Evolutionary conservation across 2,888 invertebrate species (phyloP), one percentile per base, ranked within the genome.

Genomic region (Lamellibrachia columna): DNA sequence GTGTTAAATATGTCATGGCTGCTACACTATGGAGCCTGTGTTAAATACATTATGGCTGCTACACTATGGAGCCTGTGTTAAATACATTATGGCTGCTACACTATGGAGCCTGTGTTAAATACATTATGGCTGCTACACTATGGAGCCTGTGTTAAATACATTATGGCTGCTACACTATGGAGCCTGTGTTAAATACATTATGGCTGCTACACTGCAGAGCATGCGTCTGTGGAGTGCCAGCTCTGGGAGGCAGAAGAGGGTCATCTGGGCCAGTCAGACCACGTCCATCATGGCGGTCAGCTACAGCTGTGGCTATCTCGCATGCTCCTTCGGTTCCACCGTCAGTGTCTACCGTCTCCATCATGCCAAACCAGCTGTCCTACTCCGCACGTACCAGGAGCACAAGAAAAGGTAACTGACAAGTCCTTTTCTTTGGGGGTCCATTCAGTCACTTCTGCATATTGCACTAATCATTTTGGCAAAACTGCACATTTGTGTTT

Each of bases 271-370:
- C 9, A 95, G 95, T 92, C 95, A 95, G 91, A 94, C 95, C 2
- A 95, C 95, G 15, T 95, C 95, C 40, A 94, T 96, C 91, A 95
- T 96, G 95, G 93, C 96, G 0, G 95, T 96, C 92, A 96, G 96
- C 92, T 95, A 95, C 93, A 95, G 95, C 93, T 93, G 95, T 52
- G 95, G 95, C 11, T 95, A 94, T 92, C 93, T 96, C 11, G 96
- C 96, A 53, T 95, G 95, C 92, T 95, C 95, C 53, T 95, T 95
- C 93, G 95, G 95, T 7, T 95, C 95, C 92, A 95, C 94, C n/a
- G 94, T 96, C 92, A 95, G 94, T 93, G 93, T 96, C 75, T 96
- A 96, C 94, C 94, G 22, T 28, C 90, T 53, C 90, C 40, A 95
- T 4, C 94, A 94, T 90, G 94, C 94, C 7, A 94, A 94, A 52